A percentile compares a stretch with the other conserved stretches of the same genome.
Conservation (phyloP, 2,113 vertebrate genomes). For the Misgurnus anguillicaudatus region DNA sequence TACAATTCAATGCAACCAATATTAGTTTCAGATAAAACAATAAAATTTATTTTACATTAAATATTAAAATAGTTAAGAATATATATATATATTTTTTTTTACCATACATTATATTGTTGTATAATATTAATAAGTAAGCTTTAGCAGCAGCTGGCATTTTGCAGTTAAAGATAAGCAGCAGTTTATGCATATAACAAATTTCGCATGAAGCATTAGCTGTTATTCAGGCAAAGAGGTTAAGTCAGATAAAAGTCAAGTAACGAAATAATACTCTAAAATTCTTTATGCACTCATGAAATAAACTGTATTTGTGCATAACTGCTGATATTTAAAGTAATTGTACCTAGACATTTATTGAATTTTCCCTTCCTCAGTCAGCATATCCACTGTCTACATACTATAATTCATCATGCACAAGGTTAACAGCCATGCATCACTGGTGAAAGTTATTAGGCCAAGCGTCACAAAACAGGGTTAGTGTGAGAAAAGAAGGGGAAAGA, state of each 20-base stretch:
- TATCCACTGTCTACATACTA: conserved; percentile 41
- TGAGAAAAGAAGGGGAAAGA: conserved; percentile 49
- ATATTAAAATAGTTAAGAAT: neutral
- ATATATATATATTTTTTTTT: neutral
- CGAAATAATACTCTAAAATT: neutral
- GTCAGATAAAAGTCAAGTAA: neutral
- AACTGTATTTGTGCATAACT: neutral
- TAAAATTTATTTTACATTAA: neutral
- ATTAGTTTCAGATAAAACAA: no score
- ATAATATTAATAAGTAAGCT: neutral
- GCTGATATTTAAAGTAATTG: neutral
- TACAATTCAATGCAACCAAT: no score
- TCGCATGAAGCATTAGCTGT: neutral
- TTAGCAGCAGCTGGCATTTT: conserved; percentile 1
- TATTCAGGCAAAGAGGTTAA: conserved; percentile 9
- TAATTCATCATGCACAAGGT: conserved; percentile 56
- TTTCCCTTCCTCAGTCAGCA: neutral
- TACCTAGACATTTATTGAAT: no score
- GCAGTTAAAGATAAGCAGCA: conserved; percentile 3
- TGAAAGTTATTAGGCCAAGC: conserved; percentile 53
- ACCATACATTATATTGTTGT: neutral
- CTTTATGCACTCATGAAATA: no score
- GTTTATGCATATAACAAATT: neutral
- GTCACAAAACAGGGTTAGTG: conserved; percentile 48
- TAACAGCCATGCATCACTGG: conserved; percentile 74